Base-by-base conservation (phyloP, 2,888 invertebrate species). In the Rhagophthalmus giganteus region DNA sequence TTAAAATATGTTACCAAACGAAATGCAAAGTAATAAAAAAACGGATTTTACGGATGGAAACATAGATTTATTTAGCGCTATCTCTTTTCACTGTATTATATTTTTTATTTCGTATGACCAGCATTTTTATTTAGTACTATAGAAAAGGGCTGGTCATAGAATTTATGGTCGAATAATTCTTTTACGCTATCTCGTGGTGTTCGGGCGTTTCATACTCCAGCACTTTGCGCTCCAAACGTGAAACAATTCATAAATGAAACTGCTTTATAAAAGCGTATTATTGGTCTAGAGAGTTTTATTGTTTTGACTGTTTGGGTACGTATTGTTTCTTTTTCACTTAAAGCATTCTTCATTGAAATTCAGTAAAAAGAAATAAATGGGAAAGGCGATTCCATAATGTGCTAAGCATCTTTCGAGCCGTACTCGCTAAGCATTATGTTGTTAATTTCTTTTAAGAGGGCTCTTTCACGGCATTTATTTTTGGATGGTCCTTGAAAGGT, bases 81-180 rank as follows among this genome's bases (percentile, higher is more conserved):
- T n/a, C n/a, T n/a, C n/a, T n/a, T n/a, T n/a, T n/a, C n/a, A n/a
- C n/a, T n/a, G n/a, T n/a, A n/a, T n/a, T n/a, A n/a, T n/a, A n/a
- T 34, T 42, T 53, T 48, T 34, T 44, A 39, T 54, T 56, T 50
- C 50, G 49, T 54, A 54, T 50, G 52, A 44, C 54, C 52, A 54
- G 54, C 58, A 48, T 55, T 61, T 59, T 61, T 61, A 61, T 61
- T 61, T 61, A 59, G 58, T 59, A 55, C 50, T n/a, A n/a, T n/a
- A 59, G 61, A 56, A 60, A 61, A 58, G 58, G 57, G 56, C 59
- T 58, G 55, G 55, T 59, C 59, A 59, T 55, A 54, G 58, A 58
- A 59, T 61, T 61, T 61, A 61, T 59, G 61, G 55, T 54, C 55
- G 59, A 61, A 61, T 61, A 61, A 61, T 59, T 61, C 59, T 58